Conservation (phyloP, 2,888 invertebrate genomes). For the Tetramorium bicarinatum region DNA sequence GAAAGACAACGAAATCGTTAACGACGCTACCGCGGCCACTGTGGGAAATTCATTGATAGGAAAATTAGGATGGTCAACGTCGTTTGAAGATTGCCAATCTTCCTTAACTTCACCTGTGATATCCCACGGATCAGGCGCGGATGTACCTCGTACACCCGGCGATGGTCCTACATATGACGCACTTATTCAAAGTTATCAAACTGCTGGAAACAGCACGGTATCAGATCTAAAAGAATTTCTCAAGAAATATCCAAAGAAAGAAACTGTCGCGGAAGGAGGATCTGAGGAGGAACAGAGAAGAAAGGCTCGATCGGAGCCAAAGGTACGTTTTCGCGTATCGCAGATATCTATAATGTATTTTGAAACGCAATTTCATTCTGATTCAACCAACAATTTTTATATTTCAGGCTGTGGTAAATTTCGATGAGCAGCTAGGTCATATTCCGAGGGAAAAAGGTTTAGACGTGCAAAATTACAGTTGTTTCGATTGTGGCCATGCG, state of each 20-base stretch:
- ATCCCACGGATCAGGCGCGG: conserved; percentile 87
- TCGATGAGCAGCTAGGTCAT: conserved; percentile 90
- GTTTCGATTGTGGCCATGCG: conserved; percentile 90
- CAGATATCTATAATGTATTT: not conserved
- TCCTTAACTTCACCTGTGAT: conserved; percentile 87
- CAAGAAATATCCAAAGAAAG: conserved; percentile 76
- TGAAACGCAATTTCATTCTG: not conserved
- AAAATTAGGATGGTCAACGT: conserved; percentile 90
- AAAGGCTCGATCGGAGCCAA: conserved; percentile 59
- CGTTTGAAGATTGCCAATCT: conserved; percentile 87
- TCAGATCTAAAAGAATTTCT: conserved; percentile 89
- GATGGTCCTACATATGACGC: conserved; percentile 88
- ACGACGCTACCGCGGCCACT: conserved; percentile 72
- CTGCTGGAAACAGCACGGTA: conserved; percentile 86
- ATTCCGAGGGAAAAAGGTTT: conserved; percentile 93
- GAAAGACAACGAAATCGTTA: conserved; percentile 54
- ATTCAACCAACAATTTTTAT: conserved; percentile 11
- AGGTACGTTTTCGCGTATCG: conserved; percentile 55
- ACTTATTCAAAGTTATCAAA: conserved; percentile 88
- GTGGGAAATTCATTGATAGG: conserved; percentile 90
- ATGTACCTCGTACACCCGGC: conserved; percentile 81
- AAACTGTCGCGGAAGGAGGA: conserved; percentile 56
- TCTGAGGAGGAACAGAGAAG: not conserved
- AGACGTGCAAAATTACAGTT: conserved; percentile 95
- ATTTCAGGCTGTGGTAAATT: conserved; percentile 72